A percentile compares a stretch with the other conserved stretches of the same genome.
Conservation (phyloP, 2,888 invertebrate genomes). For the Aquatica leii region DNA sequence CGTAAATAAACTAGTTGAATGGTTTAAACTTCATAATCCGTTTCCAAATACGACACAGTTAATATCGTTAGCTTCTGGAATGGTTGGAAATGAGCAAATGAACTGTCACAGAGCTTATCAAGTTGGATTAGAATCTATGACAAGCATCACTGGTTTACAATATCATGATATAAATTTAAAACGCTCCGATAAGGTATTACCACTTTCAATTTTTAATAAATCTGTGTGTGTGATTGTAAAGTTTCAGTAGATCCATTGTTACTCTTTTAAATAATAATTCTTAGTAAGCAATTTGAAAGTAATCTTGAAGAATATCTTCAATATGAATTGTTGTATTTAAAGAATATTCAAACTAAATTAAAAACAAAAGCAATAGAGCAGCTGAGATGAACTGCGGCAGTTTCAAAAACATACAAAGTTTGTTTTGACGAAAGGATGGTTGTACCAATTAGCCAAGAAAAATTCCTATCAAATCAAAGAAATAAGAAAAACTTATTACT, state of each 20-base stretch:
- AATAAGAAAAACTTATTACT: constrained; percentile 47
- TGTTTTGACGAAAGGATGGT: constrained; percentile 51
- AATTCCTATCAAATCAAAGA: constrained; percentile 43
- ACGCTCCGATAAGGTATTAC: constrained; percentile 46
- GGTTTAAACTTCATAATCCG: constrained; percentile 38
- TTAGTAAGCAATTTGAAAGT: constrained; percentile 41
- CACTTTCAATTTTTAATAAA: constrained; percentile 39
- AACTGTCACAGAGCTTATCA: constrained; percentile 41
- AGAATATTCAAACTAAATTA: neutral
- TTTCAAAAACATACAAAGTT: constrained; percentile 53
- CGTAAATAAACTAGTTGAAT: constrained; percentile 20
- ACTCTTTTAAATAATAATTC: constrained; percentile 42
- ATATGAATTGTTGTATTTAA: constrained; percentile 35
- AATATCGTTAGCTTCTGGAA: constrained; percentile 46
- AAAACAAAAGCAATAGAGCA: constrained; percentile 4
- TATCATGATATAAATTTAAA: constrained; percentile 46
- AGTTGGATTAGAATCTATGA: constrained; percentile 40
- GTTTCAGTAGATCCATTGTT: constrained; percentile 38
- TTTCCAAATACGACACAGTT: constrained; percentile 31
- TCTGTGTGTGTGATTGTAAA: constrained; percentile 39
- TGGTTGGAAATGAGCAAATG: constrained; percentile 45
- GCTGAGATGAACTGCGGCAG: constrained; percentile 29
- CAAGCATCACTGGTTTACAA: constrained; percentile 33
- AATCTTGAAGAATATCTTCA: constrained; percentile 38
- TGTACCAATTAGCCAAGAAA: constrained; percentile 47